Evolutionary conservation across 2,797 vertebrate species (phyloP).

Genomic region (Phoebastria nigripes): DNA sequence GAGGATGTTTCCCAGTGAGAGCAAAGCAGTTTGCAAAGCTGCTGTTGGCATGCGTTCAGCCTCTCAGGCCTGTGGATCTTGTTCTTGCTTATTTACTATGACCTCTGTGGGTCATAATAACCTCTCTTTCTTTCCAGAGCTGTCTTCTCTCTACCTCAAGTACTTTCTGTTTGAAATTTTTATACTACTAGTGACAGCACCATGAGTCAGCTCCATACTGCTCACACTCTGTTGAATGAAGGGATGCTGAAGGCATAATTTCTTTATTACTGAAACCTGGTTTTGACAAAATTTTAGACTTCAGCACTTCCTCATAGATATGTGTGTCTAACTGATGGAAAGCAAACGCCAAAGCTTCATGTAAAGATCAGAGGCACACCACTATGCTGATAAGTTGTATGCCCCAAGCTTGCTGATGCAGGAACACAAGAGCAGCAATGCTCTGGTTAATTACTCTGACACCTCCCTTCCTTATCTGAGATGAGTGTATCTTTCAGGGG

Average conservation of each 20-base stretch:
- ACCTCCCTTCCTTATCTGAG: not conserved
- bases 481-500: not conserved
- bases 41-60: not conserved
- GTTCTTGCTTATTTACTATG: not conserved
- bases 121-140: not conserved
- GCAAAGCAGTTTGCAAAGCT: not conserved
- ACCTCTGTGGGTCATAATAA: not conserved
- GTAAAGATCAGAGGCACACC: not conserved
- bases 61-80: not conserved
- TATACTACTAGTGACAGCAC: not conserved
- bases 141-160: not conserved
- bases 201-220: not conserved
- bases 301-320: not conserved
- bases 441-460: not conserved
- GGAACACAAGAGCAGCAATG: not conserved
- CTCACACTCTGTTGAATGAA: not conserved
- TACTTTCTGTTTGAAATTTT: constrained; percentile 17
- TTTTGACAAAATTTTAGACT: not conserved
- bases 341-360: not conserved
- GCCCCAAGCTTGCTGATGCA: not conserved
- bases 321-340: not conserved
- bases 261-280: not conserved
- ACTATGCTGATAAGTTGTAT: not conserved
- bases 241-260: not conserved
- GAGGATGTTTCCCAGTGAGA: not conserved